A percentile compares a stretch with the other conserved stretches of the same genome.
phyloP scores from a whole-genome alignment of 2,113 vertebrate species.

The Tragelaphus strepsiceros region DNA sequence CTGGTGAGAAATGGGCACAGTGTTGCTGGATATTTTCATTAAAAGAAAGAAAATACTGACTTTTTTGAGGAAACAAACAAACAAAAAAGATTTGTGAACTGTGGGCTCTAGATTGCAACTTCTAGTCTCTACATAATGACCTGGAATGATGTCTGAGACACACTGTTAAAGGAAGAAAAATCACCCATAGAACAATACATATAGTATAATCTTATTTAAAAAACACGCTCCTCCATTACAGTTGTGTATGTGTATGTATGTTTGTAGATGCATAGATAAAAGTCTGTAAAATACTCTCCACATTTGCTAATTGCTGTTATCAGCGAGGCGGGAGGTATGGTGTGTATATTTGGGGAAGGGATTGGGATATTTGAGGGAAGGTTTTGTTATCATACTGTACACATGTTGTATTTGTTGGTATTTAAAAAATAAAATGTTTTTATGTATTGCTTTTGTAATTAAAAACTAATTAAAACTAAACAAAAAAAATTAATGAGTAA shows the following conservation, averaged over 20 bases:
- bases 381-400: background rate
- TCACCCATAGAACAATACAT: background rate
- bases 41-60: background rate
- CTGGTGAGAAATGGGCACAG: background rate
- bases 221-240: background rate
- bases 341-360: background rate
- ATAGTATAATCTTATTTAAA: background rate
- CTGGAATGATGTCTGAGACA: background rate
- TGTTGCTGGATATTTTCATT: background rate
- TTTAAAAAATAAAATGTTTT: background rate
- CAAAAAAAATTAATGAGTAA: too few relatives aligned
- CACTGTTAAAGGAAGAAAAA: background rate
- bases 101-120: background rate
- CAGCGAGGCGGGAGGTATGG: background rate
- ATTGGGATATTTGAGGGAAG: background rate
- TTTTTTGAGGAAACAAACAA: background rate
- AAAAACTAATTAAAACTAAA: background rate
- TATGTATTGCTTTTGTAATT: background rate
- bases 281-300: background rate
- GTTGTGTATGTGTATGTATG: background rate
- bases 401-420: background rate
- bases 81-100: background rate
- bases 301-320: background rate
- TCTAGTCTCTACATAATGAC: background rate
- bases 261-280: background rate